A percentile compares a stretch with the other conserved stretches of the same genome.
Evolutionary conservation across 2,888 invertebrate genomes (phyloP).

Genomic region (Ormyrus thymus): DNA sequence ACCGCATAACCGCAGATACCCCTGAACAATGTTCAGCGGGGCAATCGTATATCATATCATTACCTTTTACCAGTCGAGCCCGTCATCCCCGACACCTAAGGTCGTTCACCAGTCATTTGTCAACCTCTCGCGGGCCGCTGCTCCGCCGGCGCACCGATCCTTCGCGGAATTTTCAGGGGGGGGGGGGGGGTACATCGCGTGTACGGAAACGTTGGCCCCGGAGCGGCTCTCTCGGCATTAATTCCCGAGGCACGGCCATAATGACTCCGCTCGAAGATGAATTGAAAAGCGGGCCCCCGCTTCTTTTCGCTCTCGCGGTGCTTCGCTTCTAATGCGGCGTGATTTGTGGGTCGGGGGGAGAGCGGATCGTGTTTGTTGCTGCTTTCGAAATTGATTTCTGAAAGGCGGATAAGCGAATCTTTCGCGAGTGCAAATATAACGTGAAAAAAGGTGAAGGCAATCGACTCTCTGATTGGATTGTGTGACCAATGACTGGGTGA

Average conservation of each 20-base stretch:
- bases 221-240: too few relatives aligned
- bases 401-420: too few relatives aligned
- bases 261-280: too few relatives aligned
- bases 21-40: conserved; percentile 68
- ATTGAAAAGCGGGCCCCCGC: background rate
- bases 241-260: too few relatives aligned
- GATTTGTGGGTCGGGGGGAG: conserved; percentile 15
- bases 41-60: conserved; percentile 73
- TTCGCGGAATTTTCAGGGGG: too few relatives aligned
- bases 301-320: conserved; percentile 34
- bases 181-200: too few relatives aligned
- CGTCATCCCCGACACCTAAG: conserved; percentile 70
- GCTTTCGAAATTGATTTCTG: conserved; percentile 7
- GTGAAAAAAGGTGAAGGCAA: conserved; percentile 24
- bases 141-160: too few relatives aligned
- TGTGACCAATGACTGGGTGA: conserved; percentile 20
- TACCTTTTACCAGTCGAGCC: conserved; percentile 66
- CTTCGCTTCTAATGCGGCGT: conserved; percentile 22
- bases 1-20: conserved; percentile 74
- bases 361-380: background rate
- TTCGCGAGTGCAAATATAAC: conserved; percentile 9
- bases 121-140: conserved; percentile 60
- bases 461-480: conserved; percentile 40
- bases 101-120: conserved; percentile 71
- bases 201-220: too few relatives aligned